Evolutionary conservation across 1,140 invertebrate species (phyloP).

Genomic region (Lepeophtheirus salmonis): DNA sequence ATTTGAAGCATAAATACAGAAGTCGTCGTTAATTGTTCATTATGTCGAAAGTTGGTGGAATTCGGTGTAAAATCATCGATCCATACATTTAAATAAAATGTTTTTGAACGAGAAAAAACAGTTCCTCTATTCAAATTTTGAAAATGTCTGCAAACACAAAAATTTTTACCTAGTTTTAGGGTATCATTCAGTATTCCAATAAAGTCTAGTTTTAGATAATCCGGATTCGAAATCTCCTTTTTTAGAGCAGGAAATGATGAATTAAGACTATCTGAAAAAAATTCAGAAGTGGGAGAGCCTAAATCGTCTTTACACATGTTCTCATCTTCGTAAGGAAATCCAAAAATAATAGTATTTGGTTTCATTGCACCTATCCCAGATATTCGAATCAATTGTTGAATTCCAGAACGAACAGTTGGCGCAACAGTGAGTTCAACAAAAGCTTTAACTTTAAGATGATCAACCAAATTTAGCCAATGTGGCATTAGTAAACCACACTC

Average conservation of each 20-base stretch:
- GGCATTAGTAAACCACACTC: slow-evolving; percentile 41
- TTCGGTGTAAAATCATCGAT: slow-evolving; percentile 70
- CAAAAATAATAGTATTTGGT: slow-evolving; percentile 78
- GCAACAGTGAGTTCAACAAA: slow-evolving; percentile 88
- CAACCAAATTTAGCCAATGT: slow-evolving; percentile 70
- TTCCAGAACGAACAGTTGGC: slow-evolving; percentile 57
- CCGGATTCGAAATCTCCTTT: background rate
- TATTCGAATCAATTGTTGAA: slow-evolving; percentile 74
- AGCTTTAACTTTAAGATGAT: slow-evolving; percentile 80
- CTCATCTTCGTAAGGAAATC: slow-evolving; percentile 27
- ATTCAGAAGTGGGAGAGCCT: background rate
- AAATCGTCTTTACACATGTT: background rate
- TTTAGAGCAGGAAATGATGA: background rate
- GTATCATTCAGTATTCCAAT: slow-evolving; percentile 70
- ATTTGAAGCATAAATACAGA: slow-evolving; percentile 88
- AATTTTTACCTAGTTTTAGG: slow-evolving; percentile 78
- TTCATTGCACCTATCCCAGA: slow-evolving; percentile 97
- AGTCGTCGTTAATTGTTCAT: slow-evolving; percentile 43
- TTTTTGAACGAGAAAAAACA: slow-evolving; percentile 20
- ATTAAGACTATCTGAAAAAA: background rate
- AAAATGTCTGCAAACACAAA: slow-evolving; percentile 82
- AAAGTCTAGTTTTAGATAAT: slow-evolving; percentile 64
- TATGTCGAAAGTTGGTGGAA: slow-evolving; percentile 41
- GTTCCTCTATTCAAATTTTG: slow-evolving; percentile 44
- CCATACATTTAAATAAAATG: slow-evolving; percentile 86